phyloP scores from a whole-genome alignment of 2,888 invertebrate genomes.

The Noctua janthina region DNA sequence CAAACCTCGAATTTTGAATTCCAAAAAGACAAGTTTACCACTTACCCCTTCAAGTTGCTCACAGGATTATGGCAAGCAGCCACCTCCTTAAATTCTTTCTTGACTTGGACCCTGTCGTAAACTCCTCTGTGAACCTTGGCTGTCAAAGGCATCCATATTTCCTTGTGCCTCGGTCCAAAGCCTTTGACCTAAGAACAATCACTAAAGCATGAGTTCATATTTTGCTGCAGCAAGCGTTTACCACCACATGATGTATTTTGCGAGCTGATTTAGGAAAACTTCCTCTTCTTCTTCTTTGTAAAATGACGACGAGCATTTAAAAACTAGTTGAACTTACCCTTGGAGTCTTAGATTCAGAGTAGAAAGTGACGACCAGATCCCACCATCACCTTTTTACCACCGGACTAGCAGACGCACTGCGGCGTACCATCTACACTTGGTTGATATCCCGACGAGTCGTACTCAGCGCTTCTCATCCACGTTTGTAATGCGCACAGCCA shows the following conservation, averaged over 20 bases:
- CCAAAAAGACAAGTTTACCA: background rate
- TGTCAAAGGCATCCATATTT: slow-evolving; percentile 86
- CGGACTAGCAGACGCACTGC: too few species aligned
- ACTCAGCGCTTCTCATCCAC: too few species aligned
- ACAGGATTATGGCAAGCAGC: slow-evolving; percentile 86
- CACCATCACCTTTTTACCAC: too few species aligned
- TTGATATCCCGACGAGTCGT: too few species aligned
- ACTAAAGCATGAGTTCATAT: background rate
- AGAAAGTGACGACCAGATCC: slow-evolving; percentile 75
- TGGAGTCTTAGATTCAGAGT: slow-evolving; percentile 81
- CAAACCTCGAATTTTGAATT: background rate
- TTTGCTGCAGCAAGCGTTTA: background rate
- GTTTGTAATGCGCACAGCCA: too few species aligned
- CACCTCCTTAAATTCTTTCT: slow-evolving; percentile 85
- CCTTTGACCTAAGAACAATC: slow-evolving; percentile 75
- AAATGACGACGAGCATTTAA: background rate
- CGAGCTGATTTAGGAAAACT: background rate
- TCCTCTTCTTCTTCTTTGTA: too few species aligned
- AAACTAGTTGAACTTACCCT: slow-evolving; percentile 71
- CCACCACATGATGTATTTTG: background rate
- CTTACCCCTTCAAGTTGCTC: slow-evolving; percentile 84
- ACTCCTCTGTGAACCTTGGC: slow-evolving; percentile 80
- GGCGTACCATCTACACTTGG: too few species aligned
- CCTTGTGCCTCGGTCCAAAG: slow-evolving; percentile 84
- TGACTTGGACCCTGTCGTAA: slow-evolving; percentile 84